A percentile compares a stretch with the other conserved stretches of the same genome.
Conservation (phyloP, 2,113 vertebrate species). For the Oostethus manadensis region DNA sequence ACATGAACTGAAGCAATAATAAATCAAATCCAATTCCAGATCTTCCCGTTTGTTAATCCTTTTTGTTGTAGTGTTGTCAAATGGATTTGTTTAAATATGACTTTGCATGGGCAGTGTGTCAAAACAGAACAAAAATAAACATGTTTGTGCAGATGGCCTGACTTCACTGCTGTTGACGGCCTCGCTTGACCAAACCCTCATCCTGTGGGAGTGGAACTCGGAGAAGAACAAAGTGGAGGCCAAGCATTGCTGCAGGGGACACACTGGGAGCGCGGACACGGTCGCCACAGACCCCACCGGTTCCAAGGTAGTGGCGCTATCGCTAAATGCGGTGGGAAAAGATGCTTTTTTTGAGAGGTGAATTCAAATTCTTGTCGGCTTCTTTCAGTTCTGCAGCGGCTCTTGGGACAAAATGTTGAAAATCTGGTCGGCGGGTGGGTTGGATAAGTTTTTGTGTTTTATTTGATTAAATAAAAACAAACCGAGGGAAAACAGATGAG, state of each 20-base stretch:
- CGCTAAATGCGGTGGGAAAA: too few species aligned
- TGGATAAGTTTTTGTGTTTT: too few species aligned
- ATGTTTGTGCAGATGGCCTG: conserved; percentile 73
- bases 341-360: not conserved
- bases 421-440: conserved; percentile 93
- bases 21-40: too few species aligned
- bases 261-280: conserved; percentile 86
- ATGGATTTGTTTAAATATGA: too few species aligned
- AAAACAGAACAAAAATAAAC: too few species aligned
- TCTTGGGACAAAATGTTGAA: conserved; percentile 99
- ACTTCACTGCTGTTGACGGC: conserved; percentile 86
- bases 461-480: too few species aligned
- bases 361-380: conserved; percentile 21
- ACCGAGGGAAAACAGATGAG: too few species aligned
- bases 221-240: conserved; percentile 88
- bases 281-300: conserved; percentile 80
- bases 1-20: too few species aligned
- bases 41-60: too few species aligned
- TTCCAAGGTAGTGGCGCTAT: conserved; percentile 74
- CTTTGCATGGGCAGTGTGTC: too few species aligned
- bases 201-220: conserved; percentile 94
- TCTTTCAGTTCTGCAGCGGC: conserved; percentile 90
- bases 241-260: conserved; percentile 89
- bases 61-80: too few species aligned
- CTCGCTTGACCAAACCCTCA: conserved; percentile 90